These are phyloP conservation scores for Strigamia transsilvanica DNA, from an alignment of 2,888 invertebrate species.

Conservation along the genomic window DNA sequence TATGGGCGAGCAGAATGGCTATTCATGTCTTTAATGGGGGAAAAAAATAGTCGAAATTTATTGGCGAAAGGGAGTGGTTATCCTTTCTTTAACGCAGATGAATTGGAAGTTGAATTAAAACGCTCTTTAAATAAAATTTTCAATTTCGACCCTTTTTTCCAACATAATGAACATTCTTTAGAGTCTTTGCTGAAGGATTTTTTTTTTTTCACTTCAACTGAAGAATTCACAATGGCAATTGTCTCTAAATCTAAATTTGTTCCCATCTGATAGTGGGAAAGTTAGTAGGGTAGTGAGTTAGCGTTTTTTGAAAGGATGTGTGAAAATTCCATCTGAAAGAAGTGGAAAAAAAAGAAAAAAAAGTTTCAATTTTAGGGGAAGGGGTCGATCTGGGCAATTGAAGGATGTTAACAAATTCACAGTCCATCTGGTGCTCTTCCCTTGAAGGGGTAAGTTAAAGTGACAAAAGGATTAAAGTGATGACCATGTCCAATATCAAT, in stretches of 20 bases:
- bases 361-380: background rate
- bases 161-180: background rate
- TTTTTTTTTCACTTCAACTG: background rate
- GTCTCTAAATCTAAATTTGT: constrained; percentile 19
- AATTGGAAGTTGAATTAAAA: background rate
- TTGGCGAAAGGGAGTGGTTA: background rate
- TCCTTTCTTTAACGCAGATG: background rate
- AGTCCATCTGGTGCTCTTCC: constrained; percentile 19
- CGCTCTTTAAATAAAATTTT: background rate
- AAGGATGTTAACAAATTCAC: constrained; percentile 35
- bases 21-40: constrained; percentile 15
- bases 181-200: background rate
- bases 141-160: background rate
- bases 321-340: constrained; percentile 39
- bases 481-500: constrained; percentile 37
- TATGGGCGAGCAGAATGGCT: constrained; percentile 5
- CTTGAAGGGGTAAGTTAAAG: background rate
- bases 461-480: constrained; percentile 46
- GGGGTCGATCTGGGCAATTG: constrained; percentile 16
- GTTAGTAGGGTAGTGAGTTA: constrained; percentile 37
- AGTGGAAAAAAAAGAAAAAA: background rate
- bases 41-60: background rate
- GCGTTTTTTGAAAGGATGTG: constrained; percentile 28
- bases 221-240: constrained; percentile 24
- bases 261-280: constrained; percentile 48